Base-by-base conservation (phyloP, 2,888 invertebrate species). In the Brachyopa scutellaris region DNA sequence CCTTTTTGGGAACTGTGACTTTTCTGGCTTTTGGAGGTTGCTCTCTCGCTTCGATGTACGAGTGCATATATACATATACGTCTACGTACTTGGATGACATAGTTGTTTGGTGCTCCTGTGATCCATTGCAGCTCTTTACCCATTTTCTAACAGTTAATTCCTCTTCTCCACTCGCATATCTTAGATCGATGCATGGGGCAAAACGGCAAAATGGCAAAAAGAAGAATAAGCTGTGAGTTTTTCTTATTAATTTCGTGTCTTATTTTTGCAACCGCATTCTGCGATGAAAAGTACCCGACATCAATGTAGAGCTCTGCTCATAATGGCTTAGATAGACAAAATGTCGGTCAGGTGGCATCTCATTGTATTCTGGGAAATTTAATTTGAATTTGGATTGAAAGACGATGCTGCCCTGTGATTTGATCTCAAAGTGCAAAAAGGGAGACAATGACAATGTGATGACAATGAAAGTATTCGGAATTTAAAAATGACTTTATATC, bases 1-100 rank as follows among this genome's bases (percentile, higher is more conserved):
- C 82, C 82, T 82, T 82, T 82, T 82, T 82, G 82, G 80, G 82
- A 77, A 76, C 82, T 82, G 82, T 82, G 77, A 66, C 70, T 70
- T 82, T 76, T 76, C 82, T 82, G 82, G 70, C 82, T 82, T 76
- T 59, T 53, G 76, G 59, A 76, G 49, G 70, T 64, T 59, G 64
- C 55, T 76, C 62, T 76, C 70, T 31, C 53, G 57, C 67, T 61
- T 66, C 21, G 66, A 62, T 66, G 26, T 5, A 26, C 9, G 36
- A n/a, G n/a, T n/a, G n/a, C n/a, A n/a, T n/a, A n/a, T n/a, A n/a
- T n/a, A n/a, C n/a, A n/a, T n/a, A n/a, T n/a, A n/a, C n/a, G n/a
- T n/a, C n/a, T 80, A 76, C 70, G 42, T 74, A 69, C 80, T 80
- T 70, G 76, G 64, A 76, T 82, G 82, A 76, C 76, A 76, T 82